These are phyloP conservation scores for Siphlonurus alternatus DNA, from an alignment of 2,888 invertebrate genomes.

Conservation along the genomic window DNA sequence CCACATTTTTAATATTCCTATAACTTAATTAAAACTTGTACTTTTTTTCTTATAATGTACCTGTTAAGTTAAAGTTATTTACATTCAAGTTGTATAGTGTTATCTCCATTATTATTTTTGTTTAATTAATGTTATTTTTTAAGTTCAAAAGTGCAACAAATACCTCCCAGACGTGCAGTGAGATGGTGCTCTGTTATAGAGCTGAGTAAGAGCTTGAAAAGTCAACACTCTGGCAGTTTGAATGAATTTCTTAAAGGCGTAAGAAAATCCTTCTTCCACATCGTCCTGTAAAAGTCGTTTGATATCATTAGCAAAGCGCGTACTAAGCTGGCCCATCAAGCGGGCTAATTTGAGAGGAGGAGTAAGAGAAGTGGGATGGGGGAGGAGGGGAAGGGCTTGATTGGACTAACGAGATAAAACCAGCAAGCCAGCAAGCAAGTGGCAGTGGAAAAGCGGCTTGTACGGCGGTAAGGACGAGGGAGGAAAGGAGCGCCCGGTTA, in stretches of 20 bases:
- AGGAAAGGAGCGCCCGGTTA: background rate
- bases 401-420: background rate
- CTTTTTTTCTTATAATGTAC: too few relatives aligned
- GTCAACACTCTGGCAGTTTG: constrained; percentile 49
- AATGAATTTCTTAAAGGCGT: constrained; percentile 44
- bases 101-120: too few relatives aligned
- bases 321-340: background rate
- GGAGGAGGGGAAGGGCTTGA: background rate
- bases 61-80: too few relatives aligned
- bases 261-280: constrained; percentile 42
- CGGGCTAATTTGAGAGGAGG: background rate
- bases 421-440: background rate
- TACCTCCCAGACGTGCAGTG: constrained; percentile 56
- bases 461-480: background rate
- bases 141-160: too few relatives aligned
- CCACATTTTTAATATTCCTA: too few relatives aligned
- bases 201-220: constrained; percentile 46
- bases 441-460: background rate
- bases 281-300: constrained; percentile 25
- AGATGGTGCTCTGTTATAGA: constrained; percentile 41
- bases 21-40: too few relatives aligned
- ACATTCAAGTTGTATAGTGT: too few relatives aligned
- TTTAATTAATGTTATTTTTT: too few relatives aligned
- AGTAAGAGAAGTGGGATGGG: background rate
- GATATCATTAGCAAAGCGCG: background rate